A percentile compares a stretch with the other conserved stretches of the same genome.
Evolutionary conservation across 2,888 invertebrate genomes (phyloP).

Genomic region (Napeogenes sylphis): DNA sequence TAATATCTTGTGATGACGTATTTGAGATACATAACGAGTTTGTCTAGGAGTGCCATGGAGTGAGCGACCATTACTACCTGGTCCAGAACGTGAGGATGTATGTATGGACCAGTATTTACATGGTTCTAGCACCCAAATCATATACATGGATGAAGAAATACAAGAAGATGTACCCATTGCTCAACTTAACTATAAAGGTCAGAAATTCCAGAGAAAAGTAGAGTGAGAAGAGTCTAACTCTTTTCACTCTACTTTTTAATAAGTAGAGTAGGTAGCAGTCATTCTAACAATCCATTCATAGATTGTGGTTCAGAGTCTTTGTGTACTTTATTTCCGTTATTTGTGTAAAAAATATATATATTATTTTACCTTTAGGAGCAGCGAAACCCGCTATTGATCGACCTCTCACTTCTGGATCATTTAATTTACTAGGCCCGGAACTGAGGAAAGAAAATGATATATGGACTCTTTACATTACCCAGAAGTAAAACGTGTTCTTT

Average conservation of each 20-base stretch:
- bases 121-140: conserved; percentile 78
- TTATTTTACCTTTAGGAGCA: conserved; percentile 36
- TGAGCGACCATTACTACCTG: conserved; percentile 54
- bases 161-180: conserved; percentile 61
- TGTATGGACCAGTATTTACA: conserved; percentile 59
- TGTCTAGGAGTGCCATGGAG: conserved; percentile 51
- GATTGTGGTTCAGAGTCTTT: too few relatives aligned
- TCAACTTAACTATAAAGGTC: conserved; percentile 66
- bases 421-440: conserved; percentile 46
- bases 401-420: conserved; percentile 42
- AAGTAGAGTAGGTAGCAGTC: too few relatives aligned
- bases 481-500: conserved; percentile 43
- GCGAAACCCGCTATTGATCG: conserved; percentile 41
- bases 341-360: background rate
- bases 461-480: conserved; percentile 58
- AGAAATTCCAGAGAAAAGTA: conserved; percentile 12
- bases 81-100: conserved; percentile 51
- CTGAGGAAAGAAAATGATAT: conserved; percentile 41
- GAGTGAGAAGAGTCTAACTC: too few relatives aligned
- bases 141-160: conserved; percentile 70
- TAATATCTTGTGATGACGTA: too few relatives aligned
- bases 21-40: too few relatives aligned
- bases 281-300: too few relatives aligned
- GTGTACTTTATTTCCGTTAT: too few relatives aligned
- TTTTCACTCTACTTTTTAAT: too few relatives aligned